Base-by-base conservation (phyloP, 2,113 vertebrate species). In the Oncorhynchus gorbuscha region DNA sequence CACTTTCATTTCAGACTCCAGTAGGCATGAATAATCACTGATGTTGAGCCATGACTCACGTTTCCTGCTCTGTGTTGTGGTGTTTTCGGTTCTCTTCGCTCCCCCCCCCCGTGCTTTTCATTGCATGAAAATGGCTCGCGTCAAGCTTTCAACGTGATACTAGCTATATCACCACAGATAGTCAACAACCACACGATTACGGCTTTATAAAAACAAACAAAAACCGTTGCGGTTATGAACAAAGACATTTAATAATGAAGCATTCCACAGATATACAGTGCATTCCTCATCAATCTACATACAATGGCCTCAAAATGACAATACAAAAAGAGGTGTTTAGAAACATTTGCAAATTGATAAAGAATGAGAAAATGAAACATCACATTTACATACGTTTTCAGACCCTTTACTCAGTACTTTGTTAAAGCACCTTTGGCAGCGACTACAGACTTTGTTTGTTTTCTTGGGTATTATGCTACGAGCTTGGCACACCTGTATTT, bases 1-100 rank as follows among this genome's bases (percentile, higher is more conserved):
- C 90, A 91, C 91, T 95, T 95, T 95, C 93, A 94, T 93, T 89
- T 72, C 20, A 82, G 80, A 85, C 83, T 74, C 87, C 91, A 88
- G 90, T 89, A 81, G 76, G 89, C 93, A 85, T 92, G 85, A 83
- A 88, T 85, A 90, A 88, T 90, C 90, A 89, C 85, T 89, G 84
- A 86, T 70, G 71, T 88, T 80, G 78, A 88, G 89, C 73, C 55
- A 84, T 94, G 95, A 95, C 91, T 95, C 94, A 93, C 89, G 88
- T 78, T 87, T 81, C 88, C 89, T 86, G 39, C 51, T n/a, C 76
- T 79, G 51, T 80, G 83, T 65, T 24, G 74, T 88, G 80, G 75
- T 77, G 88, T 76, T 81, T 83, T 88, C 76, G 83, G 65, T 77
- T 12, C 76, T 81, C 73, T 70, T 72, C 83, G 65, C 18, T 79